Evolutionary conservation across 1,140 invertebrate genomes (phyloP), one percentile per base, ranked within the genome.

Genomic region (Drosophila murphyi): DNA sequence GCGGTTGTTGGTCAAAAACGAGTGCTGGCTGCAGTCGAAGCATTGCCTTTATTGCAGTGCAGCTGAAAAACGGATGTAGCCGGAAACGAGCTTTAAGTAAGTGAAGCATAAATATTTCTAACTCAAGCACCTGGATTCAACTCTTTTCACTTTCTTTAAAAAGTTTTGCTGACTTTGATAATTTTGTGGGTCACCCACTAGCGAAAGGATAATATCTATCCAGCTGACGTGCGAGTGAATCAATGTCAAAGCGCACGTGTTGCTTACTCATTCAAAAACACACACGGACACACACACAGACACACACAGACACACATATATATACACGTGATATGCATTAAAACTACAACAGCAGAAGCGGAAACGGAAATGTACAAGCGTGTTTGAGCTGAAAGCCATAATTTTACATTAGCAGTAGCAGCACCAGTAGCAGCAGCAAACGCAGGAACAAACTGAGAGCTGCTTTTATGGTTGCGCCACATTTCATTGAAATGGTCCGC

Each of bases 351-450:
- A 63, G 65, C 59, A 68, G 47, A 55, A 61, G 50, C 83, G 83
- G 83, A 88, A 88, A 78, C 81, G 85, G 81, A 89, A 89, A 88
- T 79, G 82, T 76, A 82, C 39, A 70, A 89, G 85, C 86, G 78
- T 78, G 80, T 88, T 85, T 69, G 51, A 75, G 72, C 80, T 72
- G 77, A 80, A 81, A 79, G 61, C 85, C 80, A 89, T 88, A 80
- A 88, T 89, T 88, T 79, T 85, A 72, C 85, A 88, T 89, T 89
- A 85, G 80, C 80, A 65, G 41, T 72, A 64, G 52, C 41, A 68
- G 29, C 52, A 71, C n/a, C 39, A 56, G 12, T 12, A 12, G 41
- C 47, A 59, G 35, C 20, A 20, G 20, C 20, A 20, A 20, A 20
- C 20, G 20, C 56, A 60, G 45, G 57, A 59, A 60, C 39, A 57